Evolutionary conservation across 1,140 invertebrate genomes (phyloP).

Genomic region (Ceratitis capitata): DNA sequence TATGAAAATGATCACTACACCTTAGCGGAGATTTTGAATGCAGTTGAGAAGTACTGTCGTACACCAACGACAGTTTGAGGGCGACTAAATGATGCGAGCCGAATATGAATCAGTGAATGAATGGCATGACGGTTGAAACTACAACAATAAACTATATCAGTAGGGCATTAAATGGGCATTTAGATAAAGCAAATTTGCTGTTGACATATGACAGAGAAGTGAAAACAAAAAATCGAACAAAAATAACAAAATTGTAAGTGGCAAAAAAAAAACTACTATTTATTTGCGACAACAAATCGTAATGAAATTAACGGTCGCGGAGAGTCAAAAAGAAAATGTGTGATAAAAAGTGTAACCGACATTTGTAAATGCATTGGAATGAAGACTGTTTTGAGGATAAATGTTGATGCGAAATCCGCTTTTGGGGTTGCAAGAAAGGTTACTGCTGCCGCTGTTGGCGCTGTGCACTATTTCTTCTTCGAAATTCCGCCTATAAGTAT

Average conservation of each 20-base stretch:
- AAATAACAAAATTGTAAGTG: neutral
- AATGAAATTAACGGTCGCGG: conserved; percentile 6
- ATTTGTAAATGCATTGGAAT: neutral
- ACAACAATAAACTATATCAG: conserved; percentile 32
- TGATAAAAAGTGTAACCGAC: neutral
- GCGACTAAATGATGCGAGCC: neutral
- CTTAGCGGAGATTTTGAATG: neutral
- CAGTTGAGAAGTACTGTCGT: neutral
- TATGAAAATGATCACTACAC: neutral
- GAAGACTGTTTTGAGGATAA: neutral
- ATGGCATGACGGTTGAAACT: neutral
- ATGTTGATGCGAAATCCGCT: neutral
- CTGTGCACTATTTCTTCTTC: neutral
- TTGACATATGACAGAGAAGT: conserved; percentile 18
- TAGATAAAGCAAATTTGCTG: conserved; percentile 49
- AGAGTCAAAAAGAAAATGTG: neutral
- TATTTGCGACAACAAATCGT: neutral
- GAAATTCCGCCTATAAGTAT: neutral
- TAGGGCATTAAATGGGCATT: conserved; percentile 47
- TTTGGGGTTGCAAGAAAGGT: conserved; percentile 7
- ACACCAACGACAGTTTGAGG: conserved; percentile 45
- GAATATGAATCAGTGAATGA: neutral
- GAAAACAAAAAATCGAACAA: neutral
- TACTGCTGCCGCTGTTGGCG: neutral
- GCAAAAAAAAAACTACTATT: no score